Evolutionary conservation across 2,888 invertebrate genomes (phyloP).

Genomic region (Orchesella flavescens): DNA sequence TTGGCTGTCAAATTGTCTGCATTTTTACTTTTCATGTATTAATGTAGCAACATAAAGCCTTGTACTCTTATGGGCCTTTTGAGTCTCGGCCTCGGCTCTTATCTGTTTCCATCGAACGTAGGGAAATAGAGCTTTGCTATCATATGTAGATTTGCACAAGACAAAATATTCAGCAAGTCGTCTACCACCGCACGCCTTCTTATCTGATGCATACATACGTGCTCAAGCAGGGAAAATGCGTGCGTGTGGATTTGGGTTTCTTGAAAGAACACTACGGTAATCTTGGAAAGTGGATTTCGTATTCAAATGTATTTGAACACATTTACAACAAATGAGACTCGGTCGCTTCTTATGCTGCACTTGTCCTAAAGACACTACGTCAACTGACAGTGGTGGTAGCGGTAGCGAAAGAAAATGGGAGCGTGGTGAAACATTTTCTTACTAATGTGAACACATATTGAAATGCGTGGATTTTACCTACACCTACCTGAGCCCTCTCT

Average conservation of each 20-base stretch:
- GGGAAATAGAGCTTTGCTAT: too few species aligned
- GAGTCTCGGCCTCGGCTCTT: too few species aligned
- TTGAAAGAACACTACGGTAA: slow-evolving; percentile 30
- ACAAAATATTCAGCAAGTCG: not conserved
- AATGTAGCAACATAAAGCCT: not conserved
- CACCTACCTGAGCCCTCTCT: slow-evolving; percentile 16
- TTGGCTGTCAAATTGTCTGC: slow-evolving; percentile 26
- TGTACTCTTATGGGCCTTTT: not conserved
- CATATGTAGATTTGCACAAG: not conserved
- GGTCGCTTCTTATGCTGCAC: slow-evolving; percentile 35
- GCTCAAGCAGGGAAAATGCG: slow-evolving; percentile 43
- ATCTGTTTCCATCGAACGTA: slow-evolving; percentile 3
- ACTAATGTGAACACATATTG: slow-evolving; percentile 31
- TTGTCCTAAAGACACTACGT: slow-evolving; percentile 27
- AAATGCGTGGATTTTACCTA: slow-evolving; percentile 38
- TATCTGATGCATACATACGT: slow-evolving; percentile 27
- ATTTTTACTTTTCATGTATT: slow-evolving; percentile 15
- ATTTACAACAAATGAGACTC: slow-evolving; percentile 32
- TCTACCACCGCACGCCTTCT: not conserved
- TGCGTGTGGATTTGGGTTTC: slow-evolving; percentile 31
- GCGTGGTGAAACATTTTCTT: not conserved
- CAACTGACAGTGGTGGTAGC: not conserved
- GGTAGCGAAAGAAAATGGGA: too few species aligned
- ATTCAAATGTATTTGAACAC: slow-evolving; percentile 50
- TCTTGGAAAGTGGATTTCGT: slow-evolving; percentile 47